Conservation (phyloP, 2,113 vertebrate species). For the Sminthopsis crassicaudata region DNA sequence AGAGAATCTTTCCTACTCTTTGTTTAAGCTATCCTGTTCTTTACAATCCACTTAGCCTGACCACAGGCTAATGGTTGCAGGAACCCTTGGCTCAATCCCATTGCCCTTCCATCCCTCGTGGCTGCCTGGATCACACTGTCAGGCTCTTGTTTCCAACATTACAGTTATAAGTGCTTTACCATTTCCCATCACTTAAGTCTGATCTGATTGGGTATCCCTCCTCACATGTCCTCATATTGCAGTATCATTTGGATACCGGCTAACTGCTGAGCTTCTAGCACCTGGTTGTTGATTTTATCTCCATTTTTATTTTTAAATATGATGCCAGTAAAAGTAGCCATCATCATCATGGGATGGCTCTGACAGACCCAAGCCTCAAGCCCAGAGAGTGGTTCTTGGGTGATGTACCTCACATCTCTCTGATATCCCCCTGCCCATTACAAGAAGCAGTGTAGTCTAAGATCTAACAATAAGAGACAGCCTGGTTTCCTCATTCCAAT, state of each 20-base stretch:
- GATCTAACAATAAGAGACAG: neutral
- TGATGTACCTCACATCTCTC: neutral
- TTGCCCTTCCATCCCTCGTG: neutral
- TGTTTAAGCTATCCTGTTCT: neutral
- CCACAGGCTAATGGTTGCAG: neutral
- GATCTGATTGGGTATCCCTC: neutral
- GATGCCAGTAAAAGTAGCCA: neutral
- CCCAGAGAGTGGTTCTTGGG: neutral
- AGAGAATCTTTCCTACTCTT: neutral
- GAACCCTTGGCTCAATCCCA: neutral
- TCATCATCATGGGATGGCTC: neutral
- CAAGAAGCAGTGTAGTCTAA: neutral
- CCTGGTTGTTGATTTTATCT: neutral
- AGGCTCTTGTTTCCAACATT: neutral
- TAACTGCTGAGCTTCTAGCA: neutral
- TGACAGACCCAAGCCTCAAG: neutral
- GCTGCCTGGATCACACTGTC: neutral
- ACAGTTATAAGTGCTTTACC: neutral
- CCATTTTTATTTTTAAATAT: neutral
- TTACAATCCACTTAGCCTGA: neutral
- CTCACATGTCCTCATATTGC: neutral
- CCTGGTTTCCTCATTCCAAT: neutral
- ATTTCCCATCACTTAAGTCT: neutral
- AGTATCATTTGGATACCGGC: neutral
- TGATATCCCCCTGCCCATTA: neutral